phyloP scores from a whole-genome alignment of 1,140 invertebrate genomes.

The Zaprionus kolodkinae region DNA sequence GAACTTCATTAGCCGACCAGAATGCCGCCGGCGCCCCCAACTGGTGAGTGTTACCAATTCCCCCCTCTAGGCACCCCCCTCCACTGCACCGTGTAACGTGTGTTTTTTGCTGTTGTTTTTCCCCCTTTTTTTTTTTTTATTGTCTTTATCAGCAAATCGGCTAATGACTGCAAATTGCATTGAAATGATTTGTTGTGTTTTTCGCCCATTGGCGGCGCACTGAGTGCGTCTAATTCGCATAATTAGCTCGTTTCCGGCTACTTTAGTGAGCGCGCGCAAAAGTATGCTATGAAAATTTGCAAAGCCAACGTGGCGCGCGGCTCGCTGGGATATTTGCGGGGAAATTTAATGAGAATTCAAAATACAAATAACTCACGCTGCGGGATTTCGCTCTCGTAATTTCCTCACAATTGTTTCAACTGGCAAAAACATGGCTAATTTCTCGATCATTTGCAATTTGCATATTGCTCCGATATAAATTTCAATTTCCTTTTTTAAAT shows the following conservation, averaged over 20 bases:
- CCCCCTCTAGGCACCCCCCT: conserved; percentile 1
- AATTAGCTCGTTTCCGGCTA: background rate
- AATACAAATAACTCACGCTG: background rate
- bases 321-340: background rate
- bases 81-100: background rate
- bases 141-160: conserved; percentile 12
- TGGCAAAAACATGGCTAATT: conserved; percentile 12
- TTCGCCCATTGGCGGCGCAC: background rate
- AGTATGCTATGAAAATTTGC: conserved; percentile 33
- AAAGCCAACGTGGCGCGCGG: background rate
- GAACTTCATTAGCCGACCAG: conserved; percentile 81
- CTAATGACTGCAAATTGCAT: conserved; percentile 66
- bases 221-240: conserved; percentile 7
- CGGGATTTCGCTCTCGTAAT: background rate
- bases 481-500: conserved; percentile 65
- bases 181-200: conserved; percentile 59
- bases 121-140: conserved; percentile 12
- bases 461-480: conserved; percentile 56
- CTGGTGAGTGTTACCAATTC: conserved; percentile 54
- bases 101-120: conserved; percentile 4
- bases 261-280: background rate
- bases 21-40: conserved; percentile 43
- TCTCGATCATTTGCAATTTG: conserved; percentile 59
- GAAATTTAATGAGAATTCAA: background rate
- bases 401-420: background rate